These are phyloP conservation scores for Agapornis roseicollis DNA, from an alignment of 2,113 vertebrate genomes.

Conservation along the genomic window DNA sequence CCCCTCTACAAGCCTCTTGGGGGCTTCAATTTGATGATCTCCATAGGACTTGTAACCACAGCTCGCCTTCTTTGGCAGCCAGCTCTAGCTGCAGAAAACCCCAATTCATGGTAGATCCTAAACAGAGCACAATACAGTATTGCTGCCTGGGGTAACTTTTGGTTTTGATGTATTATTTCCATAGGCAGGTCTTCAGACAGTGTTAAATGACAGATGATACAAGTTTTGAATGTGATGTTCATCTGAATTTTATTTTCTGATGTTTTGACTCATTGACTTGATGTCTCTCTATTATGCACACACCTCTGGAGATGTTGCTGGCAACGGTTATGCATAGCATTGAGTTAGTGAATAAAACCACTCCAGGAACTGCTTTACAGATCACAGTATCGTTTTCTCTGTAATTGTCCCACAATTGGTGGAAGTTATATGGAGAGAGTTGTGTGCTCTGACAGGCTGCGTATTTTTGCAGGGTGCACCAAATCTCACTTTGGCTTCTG, in stretches of 20 bases:
- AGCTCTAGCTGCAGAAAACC: background rate
- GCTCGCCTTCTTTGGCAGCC: background rate
- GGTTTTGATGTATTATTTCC: slow-evolving; percentile 47
- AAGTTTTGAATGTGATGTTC: slow-evolving; percentile 53
- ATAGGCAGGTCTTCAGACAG: slow-evolving; percentile 48
- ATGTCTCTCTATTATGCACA: slow-evolving; percentile 67
- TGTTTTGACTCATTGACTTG: slow-evolving; percentile 76
- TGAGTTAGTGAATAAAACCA: slow-evolving; percentile 69
- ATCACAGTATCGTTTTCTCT: slow-evolving; percentile 63
- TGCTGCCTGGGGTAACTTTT: background rate
- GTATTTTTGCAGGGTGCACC: slow-evolving; percentile 46
- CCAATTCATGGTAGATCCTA: background rate
- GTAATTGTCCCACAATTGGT: slow-evolving; percentile 62
- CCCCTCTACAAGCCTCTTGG: background rate
- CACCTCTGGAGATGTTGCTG: slow-evolving; percentile 64
- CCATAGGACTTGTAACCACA: background rate
- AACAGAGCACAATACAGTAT: background rate
- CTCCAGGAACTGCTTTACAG: slow-evolving; percentile 62
- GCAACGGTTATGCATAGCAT: slow-evolving; percentile 62
- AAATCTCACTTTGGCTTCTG: slow-evolving; percentile 38
- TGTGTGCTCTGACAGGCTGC: slow-evolving; percentile 40
- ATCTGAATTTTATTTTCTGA: slow-evolving; percentile 72
- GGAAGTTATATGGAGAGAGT: slow-evolving; percentile 55
- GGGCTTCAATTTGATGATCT: background rate
- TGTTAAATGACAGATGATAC: slow-evolving; percentile 59